Evolutionary conservation across 2,113 vertebrate genomes (phyloP).

Genomic region (Pavo muticus): DNA sequence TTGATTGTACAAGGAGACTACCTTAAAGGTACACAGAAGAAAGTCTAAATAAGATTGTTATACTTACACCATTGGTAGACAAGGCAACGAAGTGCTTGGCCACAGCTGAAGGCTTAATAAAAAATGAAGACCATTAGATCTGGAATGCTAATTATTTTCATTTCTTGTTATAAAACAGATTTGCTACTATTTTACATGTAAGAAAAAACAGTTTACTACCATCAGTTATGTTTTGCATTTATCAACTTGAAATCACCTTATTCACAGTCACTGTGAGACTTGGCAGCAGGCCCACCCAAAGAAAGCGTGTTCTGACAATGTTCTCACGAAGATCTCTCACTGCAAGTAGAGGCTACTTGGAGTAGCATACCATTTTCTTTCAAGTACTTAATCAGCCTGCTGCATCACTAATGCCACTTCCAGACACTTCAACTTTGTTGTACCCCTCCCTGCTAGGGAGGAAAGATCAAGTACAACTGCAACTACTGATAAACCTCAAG

Average conservation of each 20-base stretch:
- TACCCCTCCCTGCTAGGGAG: not conserved
- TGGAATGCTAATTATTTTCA: not conserved
- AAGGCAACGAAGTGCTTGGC: conserved; percentile 98
- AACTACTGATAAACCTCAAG: not conserved
- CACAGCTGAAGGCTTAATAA: conserved; percentile 87
- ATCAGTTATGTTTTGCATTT: not conserved
- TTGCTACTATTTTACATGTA: not conserved
- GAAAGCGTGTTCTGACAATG: not conserved
- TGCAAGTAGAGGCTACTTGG: not conserved
- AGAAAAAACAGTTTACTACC: not conserved
- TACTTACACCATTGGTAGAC: conserved; percentile 95
- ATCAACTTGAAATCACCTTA: not conserved
- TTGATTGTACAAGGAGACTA: not conserved
- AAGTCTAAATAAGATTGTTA: not conserved
- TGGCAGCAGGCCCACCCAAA: not conserved
- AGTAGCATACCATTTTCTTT: not conserved
- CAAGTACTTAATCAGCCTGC: not conserved
- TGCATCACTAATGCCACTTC: not conserved
- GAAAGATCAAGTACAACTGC: not conserved
- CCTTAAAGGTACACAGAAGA: not conserved
- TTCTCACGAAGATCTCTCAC: not conserved
- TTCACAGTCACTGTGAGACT: not conserved
- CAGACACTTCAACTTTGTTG: not conserved
- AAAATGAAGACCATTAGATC: conserved; percentile 10
- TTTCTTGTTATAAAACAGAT: not conserved